Evolutionary conservation across 1,140 invertebrate genomes (phyloP).

Genomic region (Brachionus calyciflorus): DNA sequence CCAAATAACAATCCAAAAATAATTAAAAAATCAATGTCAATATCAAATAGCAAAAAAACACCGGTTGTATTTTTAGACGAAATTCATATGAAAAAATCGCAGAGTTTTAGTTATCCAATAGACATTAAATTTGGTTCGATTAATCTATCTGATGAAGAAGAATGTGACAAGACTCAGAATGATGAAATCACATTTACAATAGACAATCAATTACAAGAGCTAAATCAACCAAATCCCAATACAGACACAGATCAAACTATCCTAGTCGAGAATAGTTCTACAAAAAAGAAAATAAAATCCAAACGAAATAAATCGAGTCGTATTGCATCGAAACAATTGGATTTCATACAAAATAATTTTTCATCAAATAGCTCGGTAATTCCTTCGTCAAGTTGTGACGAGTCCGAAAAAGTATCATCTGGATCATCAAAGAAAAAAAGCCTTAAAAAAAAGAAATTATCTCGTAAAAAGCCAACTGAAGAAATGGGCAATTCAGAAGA

Average conservation of each 20-base stretch:
- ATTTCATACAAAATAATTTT: not conserved
- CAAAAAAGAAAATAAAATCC: not conserved
- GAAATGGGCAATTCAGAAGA: too few relatives aligned
- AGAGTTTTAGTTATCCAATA: not conserved
- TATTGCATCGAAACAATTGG: not conserved
- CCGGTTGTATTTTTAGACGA: slow-evolving; percentile 16
- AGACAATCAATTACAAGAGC: not conserved
- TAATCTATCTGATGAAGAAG: not conserved
- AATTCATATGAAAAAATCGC: not conserved
- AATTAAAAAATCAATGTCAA: slow-evolving; percentile 1
- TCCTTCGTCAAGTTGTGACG: slow-evolving; percentile 7
- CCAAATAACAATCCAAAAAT: not conserved
- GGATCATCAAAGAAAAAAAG: not conserved
- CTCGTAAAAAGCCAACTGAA: not conserved
- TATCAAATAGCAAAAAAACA: not conserved
- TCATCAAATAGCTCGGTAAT: not conserved
- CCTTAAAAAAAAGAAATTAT: not conserved
- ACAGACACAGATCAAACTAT: slow-evolving; percentile 22
- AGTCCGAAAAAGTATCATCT: not conserved
- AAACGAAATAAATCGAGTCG: not conserved
- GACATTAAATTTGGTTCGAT: slow-evolving; percentile 16
- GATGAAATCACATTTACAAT: too few relatives aligned
- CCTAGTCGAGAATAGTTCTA: not conserved
- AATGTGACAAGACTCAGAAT: not conserved
- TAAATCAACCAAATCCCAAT: not conserved